Evolutionary conservation across 2,888 invertebrate genomes (phyloP).

Genomic region (Papilio protenor): DNA sequence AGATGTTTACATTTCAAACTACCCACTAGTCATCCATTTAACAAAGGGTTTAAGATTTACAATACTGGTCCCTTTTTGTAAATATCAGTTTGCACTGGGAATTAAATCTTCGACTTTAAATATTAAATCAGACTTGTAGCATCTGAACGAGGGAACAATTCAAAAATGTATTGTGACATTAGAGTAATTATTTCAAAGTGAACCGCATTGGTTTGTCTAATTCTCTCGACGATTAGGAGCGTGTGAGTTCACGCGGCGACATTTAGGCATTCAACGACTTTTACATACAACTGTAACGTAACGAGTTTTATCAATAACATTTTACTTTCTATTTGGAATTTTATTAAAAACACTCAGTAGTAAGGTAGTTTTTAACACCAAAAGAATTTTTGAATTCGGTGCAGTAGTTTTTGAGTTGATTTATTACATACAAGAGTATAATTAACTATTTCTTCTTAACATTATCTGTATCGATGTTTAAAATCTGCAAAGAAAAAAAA

Average conservation of each 20-base stretch:
- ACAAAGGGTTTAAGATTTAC: too few species aligned
- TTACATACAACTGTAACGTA: constrained; percentile 60
- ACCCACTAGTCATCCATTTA: neutral
- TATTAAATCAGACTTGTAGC: neutral
- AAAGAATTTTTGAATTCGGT: too few species aligned
- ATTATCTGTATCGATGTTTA: too few species aligned
- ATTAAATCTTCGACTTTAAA: constrained; percentile 1
- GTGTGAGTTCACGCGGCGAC: constrained; percentile 68
- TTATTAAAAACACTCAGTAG: neutral
- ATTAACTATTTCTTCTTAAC: too few species aligned
- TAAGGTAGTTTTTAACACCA: too few species aligned
- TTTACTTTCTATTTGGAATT: neutral
- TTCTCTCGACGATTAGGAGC: constrained; percentile 79
- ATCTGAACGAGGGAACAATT: neutral
- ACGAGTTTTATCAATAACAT: constrained; percentile 37
- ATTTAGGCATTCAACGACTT: constrained; percentile 51
- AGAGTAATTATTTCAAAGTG: constrained; percentile 70
- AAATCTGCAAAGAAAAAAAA: too few species aligned
- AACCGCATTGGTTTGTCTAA: constrained; percentile 65
- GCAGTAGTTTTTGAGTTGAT: too few species aligned
- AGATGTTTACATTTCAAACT: constrained; percentile 2
- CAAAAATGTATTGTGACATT: constrained; percentile 57
- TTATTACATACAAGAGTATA: too few species aligned
- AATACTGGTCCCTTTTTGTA: neutral
- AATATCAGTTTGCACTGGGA: neutral